phyloP scores from a whole-genome alignment of 2,888 invertebrate species.

The Yponomeuta sedellus region DNA sequence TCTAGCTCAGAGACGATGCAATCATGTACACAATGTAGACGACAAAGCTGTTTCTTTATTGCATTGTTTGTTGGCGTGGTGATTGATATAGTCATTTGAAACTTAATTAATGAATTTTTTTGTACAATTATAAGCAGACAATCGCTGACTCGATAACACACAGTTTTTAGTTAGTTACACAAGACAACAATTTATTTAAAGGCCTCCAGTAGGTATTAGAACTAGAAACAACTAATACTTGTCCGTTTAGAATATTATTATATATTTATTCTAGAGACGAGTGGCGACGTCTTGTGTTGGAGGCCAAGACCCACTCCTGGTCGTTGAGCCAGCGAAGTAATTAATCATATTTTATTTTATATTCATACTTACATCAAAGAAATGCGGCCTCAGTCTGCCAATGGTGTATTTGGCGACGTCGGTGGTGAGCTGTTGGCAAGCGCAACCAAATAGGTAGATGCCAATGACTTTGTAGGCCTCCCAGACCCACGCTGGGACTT shows the following conservation, averaged over 20 bases:
- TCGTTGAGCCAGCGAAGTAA: too few species aligned
- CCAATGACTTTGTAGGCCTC: constrained; percentile 85
- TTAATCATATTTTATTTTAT: too few species aligned
- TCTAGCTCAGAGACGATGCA: not conserved
- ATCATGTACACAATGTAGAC: constrained; percentile 4
- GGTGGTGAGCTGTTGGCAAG: constrained; percentile 89
- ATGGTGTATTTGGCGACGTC: constrained; percentile 96
- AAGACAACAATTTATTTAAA: too few species aligned
- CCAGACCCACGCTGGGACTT: constrained; percentile 84
- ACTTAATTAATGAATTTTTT: not conserved
- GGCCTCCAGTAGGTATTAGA: too few species aligned
- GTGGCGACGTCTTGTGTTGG: too few species aligned
- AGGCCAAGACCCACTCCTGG: too few species aligned
- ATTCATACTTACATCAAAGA: constrained; percentile 80
- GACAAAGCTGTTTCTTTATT: not conserved
- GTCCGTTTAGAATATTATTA: too few species aligned
- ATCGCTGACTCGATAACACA: too few species aligned
- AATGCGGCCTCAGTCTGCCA: constrained; percentile 95
- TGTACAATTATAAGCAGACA: not conserved
- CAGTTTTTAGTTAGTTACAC: too few species aligned
- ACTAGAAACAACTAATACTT: too few species aligned
- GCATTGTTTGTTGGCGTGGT: not conserved
- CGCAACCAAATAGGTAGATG: constrained; percentile 91
- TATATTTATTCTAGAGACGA: constrained; percentile 50
- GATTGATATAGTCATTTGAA: not conserved